Evolutionary conservation across 1,140 invertebrate species (phyloP).

Genomic region (Tetraneura akinire): DNA sequence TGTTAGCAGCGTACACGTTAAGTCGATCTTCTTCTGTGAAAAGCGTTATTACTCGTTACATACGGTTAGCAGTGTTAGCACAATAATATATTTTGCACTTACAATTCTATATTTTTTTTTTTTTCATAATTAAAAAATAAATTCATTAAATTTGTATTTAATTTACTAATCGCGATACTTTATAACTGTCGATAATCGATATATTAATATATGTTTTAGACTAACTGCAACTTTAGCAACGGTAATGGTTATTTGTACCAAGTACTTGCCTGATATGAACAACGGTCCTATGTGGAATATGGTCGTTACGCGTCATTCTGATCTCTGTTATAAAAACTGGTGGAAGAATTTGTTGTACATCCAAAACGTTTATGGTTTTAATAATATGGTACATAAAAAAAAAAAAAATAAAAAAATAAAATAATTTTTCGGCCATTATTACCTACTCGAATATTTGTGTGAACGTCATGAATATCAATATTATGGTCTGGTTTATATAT

Average conservation of each 20-base stretch:
- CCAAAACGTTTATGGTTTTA: slow-evolving; percentile 71
- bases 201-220: slow-evolving; percentile 57
- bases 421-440: no score
- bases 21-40: slow-evolving; percentile 22
- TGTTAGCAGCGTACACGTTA: slow-evolving; percentile 63
- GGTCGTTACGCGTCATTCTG: slow-evolving; percentile 65
- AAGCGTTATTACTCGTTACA: slow-evolving; percentile 33
- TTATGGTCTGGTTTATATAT: no score
- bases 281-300: slow-evolving; percentile 66
- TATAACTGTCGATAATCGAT: no score
- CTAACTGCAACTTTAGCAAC: slow-evolving; percentile 63
- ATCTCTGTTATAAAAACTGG: slow-evolving; percentile 66
- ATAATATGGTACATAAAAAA: slow-evolving; percentile 76
- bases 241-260: slow-evolving; percentile 66
- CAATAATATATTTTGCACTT: no score
- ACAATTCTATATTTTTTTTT: no score
- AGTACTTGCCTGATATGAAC: slow-evolving; percentile 64
- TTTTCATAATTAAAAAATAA: no score
- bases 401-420: no score
- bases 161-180: no score
- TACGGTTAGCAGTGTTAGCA: slow-evolving; percentile 19
- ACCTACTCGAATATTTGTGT: no score
- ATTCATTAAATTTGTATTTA: no score
- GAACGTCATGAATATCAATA: no score
- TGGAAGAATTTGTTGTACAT: slow-evolving; percentile 72